These are phyloP conservation scores for Anguilla megastoma DNA, from an alignment of 2,797 vertebrate genomes.

Conservation along the genomic window DNA sequence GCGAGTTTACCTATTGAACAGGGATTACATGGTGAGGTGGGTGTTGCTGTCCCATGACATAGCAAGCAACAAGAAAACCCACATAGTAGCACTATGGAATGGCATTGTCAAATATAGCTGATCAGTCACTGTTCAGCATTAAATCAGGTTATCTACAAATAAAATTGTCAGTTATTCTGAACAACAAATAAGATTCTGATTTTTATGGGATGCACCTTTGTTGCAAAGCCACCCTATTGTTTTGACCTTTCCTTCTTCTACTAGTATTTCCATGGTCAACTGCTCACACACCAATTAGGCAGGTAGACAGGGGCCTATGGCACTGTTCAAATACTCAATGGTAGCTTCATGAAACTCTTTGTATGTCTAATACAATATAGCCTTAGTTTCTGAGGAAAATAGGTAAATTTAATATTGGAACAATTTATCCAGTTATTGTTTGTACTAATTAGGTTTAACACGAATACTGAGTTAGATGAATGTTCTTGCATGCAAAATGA, in stretches of 20 bases:
- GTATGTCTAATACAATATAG: too few species aligned
- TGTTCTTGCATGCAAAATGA: background rate
- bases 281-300: too few species aligned
- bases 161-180: background rate
- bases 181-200: background rate
- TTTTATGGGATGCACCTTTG: too few species aligned
- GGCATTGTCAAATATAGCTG: background rate
- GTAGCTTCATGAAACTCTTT: too few species aligned
- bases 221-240: too few species aligned
- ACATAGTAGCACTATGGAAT: background rate
- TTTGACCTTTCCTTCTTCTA: too few species aligned
- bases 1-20: background rate
- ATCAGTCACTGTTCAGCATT: background rate
- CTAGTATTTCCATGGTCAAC: too few species aligned
- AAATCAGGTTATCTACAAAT: background rate
- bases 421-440: conserved; percentile 17
- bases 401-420: background rate
- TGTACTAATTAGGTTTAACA: too few species aligned
- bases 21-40: background rate
- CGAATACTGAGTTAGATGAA: conserved; percentile 1
- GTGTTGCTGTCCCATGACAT: background rate
- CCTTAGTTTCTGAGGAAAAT: background rate
- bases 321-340: too few species aligned
- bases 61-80: background rate
- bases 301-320: too few species aligned